Conservation (phyloP, 2,113 vertebrate genomes). For the Aphelocoma coerulescens region DNA sequence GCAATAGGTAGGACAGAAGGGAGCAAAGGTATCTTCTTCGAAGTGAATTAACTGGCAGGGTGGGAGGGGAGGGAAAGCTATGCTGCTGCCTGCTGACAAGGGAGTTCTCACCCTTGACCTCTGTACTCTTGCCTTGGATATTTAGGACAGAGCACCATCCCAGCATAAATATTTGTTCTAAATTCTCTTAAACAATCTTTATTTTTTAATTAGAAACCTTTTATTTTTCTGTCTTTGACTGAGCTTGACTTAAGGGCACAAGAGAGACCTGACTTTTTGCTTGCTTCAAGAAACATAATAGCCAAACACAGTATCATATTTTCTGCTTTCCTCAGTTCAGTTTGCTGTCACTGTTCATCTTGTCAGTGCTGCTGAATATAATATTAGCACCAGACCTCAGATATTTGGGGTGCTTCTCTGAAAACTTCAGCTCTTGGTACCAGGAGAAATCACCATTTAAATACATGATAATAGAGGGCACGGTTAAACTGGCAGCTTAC, state of each 20-base stretch:
- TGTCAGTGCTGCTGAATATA: background rate
- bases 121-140: slow-evolving; percentile 8
- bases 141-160: background rate
- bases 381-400: background rate
- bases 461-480: background rate
- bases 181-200: background rate
- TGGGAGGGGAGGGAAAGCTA: background rate
- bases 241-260: background rate
- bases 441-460: background rate
- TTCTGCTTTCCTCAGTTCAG: background rate
- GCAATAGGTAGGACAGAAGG: background rate
- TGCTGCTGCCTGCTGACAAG: background rate
- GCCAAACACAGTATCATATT: background rate
- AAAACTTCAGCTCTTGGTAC: background rate
- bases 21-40: slow-evolving; percentile 14
- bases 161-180: slow-evolving; percentile 48
- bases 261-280: background rate
- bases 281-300: background rate
- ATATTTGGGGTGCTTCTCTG: background rate
- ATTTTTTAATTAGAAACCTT: background rate
- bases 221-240: background rate
- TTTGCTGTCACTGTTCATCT: background rate
- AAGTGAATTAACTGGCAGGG: background rate
- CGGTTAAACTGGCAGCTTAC: background rate
- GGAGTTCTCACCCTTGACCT: slow-evolving; percentile 14